These are phyloP conservation scores for Candoia aspera DNA, from an alignment of 2,113 vertebrate species.

Conservation along the genomic window DNA sequence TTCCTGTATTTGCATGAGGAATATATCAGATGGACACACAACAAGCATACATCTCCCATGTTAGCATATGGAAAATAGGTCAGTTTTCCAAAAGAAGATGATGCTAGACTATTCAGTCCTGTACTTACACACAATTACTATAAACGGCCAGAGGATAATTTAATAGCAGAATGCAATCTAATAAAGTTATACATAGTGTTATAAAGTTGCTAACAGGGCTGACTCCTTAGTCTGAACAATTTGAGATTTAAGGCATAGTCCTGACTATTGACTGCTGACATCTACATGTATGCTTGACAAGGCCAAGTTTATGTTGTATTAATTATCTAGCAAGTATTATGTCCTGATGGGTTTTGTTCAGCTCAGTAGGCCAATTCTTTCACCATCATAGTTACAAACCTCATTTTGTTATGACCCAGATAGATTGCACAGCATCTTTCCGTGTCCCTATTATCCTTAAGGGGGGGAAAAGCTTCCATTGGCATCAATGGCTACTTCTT, in stretches of 20 bases:
- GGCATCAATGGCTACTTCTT: background rate
- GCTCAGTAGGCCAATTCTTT: background rate
- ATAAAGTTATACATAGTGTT: background rate
- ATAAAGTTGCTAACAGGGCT: background rate
- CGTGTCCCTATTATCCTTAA: background rate
- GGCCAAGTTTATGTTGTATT: background rate
- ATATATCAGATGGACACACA: background rate
- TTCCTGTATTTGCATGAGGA: background rate
- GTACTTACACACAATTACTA: background rate
- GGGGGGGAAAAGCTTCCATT: background rate
- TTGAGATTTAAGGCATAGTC: background rate
- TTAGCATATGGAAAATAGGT: background rate
- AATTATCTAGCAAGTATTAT: background rate
- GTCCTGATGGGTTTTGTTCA: background rate
- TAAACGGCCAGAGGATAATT: background rate
- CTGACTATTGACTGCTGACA: background rate
- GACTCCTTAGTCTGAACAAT: background rate
- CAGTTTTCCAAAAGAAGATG: background rate
- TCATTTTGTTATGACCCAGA: background rate
- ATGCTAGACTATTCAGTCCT: background rate
- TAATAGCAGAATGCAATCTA: background rate
- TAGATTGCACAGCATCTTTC: background rate
- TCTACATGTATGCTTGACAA: background rate
- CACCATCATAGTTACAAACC: background rate
- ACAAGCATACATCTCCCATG: background rate